phyloP scores from a whole-genome alignment of 2,888 invertebrate genomes.

The Nysson spinosus region DNA sequence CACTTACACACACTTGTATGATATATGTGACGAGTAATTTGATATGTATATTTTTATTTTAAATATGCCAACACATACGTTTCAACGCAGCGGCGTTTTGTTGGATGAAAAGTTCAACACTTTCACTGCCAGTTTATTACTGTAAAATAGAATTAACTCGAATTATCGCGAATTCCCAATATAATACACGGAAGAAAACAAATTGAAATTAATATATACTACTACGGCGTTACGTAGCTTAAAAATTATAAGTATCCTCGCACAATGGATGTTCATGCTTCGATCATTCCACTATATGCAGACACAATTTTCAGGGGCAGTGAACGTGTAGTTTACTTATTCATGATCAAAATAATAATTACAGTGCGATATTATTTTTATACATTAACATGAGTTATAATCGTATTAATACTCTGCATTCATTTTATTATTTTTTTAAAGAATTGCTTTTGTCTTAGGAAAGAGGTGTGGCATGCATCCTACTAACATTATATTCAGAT shows the following conservation, averaged over 20 bases:
- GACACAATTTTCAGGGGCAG: constrained; percentile 40
- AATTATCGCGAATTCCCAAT: constrained; percentile 22
- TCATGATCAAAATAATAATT: constrained; percentile 4
- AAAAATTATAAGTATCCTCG: constrained; percentile 7
- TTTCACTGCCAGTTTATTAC: constrained; percentile 52
- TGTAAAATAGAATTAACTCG: constrained; percentile 14
- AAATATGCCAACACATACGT: constrained; percentile 32
- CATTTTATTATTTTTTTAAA: constrained; percentile 23
- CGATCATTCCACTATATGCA: constrained; percentile 15
- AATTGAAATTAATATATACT: constrained; percentile 22
- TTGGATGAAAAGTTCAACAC: constrained; percentile 40
- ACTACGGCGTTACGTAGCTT: neutral
- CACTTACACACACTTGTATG: constrained; percentile 37
- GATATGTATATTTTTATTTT: constrained; percentile 45
- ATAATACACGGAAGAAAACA: constrained; percentile 6
- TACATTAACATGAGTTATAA: constrained; percentile 10
- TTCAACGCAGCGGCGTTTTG: constrained; percentile 29
- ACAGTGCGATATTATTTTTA: constrained; percentile 19
- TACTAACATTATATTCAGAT: no score
- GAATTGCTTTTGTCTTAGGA: constrained; percentile 19
- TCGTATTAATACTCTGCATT: constrained; percentile 7
- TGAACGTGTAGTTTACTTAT: constrained; percentile 40
- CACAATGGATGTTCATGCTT: constrained; percentile 34
- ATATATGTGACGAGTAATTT: constrained; percentile 38
- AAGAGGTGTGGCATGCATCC: no score